Percentiles rank a stretch among this genome's conserved stretches.
phyloP scores from a whole-genome alignment of 2,888 invertebrate species.

The Gisinianus flammeolus region DNA sequence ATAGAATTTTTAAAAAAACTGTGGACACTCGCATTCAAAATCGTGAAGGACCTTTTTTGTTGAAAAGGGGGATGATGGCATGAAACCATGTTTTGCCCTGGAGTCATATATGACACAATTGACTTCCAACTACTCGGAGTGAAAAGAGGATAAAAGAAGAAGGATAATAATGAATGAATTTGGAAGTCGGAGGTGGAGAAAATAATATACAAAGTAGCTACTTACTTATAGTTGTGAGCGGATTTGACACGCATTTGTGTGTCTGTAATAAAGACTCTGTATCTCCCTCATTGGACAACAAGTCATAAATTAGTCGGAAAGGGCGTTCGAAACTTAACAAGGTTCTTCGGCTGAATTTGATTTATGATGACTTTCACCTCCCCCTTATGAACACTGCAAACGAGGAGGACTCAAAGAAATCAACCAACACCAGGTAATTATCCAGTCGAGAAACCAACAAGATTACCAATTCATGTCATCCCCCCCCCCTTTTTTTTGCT shows the following conservation, averaged over 20 bases:
- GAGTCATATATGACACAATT: too few species aligned
- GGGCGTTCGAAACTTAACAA: conserved; percentile 35
- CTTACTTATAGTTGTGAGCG: neutral
- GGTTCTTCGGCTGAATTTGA: conserved; percentile 32
- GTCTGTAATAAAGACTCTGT: neutral
- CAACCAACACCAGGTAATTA: conserved; percentile 36
- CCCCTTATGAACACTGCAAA: conserved; percentile 28
- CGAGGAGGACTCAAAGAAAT: conserved; percentile 21
- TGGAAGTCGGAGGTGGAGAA: neutral
- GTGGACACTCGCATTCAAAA: too few species aligned
- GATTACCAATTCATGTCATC: conserved; percentile 10
- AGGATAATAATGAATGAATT: too few species aligned
- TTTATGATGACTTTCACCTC: conserved; percentile 25
- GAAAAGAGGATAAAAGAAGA: neutral
- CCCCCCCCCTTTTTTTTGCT: neutral
- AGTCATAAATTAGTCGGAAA: conserved; percentile 30
- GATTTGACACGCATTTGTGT: conserved; percentile 9
- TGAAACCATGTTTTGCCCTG: too few species aligned
- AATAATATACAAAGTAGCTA: too few species aligned
- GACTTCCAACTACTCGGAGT: neutral
- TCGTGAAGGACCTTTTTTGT: too few species aligned
- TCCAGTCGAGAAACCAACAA: conserved; percentile 30
- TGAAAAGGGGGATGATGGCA: too few species aligned
- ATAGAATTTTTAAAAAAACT: too few species aligned
- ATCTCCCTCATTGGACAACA: conserved; percentile 2